Percentiles rank a stretch among this genome's conserved stretches.
Conservation (phyloP, 2,888 invertebrate species). For the Lissocephala sabroskyi region DNA sequence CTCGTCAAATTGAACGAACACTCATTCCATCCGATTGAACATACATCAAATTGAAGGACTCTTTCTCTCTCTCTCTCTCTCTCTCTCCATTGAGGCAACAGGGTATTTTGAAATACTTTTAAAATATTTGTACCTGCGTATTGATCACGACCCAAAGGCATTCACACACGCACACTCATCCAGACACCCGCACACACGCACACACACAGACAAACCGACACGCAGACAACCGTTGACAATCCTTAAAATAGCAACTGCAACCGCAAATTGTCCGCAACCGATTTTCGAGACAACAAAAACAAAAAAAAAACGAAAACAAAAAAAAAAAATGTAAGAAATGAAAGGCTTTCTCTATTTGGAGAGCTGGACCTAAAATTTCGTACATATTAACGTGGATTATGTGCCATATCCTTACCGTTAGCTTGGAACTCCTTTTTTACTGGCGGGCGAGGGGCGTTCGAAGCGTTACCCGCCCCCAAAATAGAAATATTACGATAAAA, state of each 20-base stretch:
- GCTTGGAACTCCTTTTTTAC: constrained; percentile 35
- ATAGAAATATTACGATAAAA: constrained; percentile 7
- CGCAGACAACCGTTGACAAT: constrained; percentile 46
- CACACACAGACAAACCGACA: constrained; percentile 18
- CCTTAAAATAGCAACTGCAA: constrained; percentile 18
- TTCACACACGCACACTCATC: constrained; percentile 19
- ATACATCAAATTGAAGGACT: too few species aligned
- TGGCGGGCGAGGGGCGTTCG: constrained; percentile 22
- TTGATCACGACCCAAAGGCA: constrained; percentile 1
- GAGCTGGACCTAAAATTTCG: constrained; percentile 27
- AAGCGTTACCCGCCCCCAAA: constrained; percentile 12
- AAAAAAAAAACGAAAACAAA: constrained; percentile 15
- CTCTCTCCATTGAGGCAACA: too few species aligned
- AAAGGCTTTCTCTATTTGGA: too few species aligned
- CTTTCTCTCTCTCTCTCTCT: too few species aligned
- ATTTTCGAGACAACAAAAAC: constrained; percentile 1
- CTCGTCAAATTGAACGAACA: too few species aligned
- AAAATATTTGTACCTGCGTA: too few species aligned
- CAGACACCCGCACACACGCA: constrained; percentile 12
- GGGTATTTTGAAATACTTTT: constrained; percentile 14
- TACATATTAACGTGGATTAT: constrained; percentile 41
- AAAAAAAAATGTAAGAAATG: constrained; percentile 4
- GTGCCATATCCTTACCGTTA: constrained; percentile 62
- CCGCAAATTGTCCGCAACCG: too few species aligned
- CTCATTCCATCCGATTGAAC: too few species aligned